A percentile compares a stretch with the other conserved stretches of the same genome.
phyloP scores from a whole-genome alignment of 1,140 invertebrate genomes.

The Lucilia sericata region DNA sequence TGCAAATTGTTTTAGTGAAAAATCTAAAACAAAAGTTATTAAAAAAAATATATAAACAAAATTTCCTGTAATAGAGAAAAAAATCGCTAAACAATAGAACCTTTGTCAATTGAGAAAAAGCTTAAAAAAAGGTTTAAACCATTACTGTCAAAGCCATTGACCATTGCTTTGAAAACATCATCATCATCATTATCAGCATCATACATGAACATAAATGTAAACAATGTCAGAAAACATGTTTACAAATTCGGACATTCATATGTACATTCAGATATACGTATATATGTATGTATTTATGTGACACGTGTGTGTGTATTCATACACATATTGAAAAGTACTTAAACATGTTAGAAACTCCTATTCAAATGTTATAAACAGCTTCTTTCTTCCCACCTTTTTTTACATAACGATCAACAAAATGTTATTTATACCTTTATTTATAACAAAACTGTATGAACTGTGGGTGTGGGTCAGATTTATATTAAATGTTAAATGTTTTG shows the following conservation, averaged over 20 bases:
- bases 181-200: neutral
- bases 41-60: neutral
- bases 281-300: no score
- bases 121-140: conserved; percentile 8
- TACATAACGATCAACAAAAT: neutral
- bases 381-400: neutral
- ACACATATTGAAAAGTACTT: neutral
- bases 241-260: no score
- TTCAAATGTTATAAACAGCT: conserved; percentile 18
- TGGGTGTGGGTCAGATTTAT: no score
- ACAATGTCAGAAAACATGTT: neutral
- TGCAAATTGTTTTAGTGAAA: conserved; percentile 1
- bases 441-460: no score
- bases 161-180: neutral
- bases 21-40: neutral
- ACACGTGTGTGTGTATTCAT: no score
- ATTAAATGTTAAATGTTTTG: no score
- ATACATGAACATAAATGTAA: neutral
- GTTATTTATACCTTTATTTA: neutral
- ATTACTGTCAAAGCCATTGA: conserved; percentile 23
- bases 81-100: neutral
- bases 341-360: conserved; percentile 10
- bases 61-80: neutral
- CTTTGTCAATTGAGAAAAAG: neutral
- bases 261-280: no score